These are phyloP conservation scores for Lagria hirta DNA, from an alignment of 2,888 invertebrate species.

Conservation along the genomic window DNA sequence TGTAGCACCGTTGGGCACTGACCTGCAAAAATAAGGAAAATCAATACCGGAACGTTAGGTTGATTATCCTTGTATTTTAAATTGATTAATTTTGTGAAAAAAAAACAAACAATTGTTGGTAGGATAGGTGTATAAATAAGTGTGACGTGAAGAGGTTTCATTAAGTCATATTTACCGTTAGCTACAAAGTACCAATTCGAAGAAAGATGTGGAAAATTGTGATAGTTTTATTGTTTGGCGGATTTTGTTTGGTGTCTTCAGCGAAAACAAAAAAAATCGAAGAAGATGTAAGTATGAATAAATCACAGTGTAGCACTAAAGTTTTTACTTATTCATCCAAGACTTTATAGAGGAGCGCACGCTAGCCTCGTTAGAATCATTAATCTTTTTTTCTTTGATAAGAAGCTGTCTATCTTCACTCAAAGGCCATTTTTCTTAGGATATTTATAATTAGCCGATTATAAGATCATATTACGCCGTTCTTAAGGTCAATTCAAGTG, in stretches of 20 bases:
- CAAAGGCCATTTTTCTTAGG: constrained; percentile 27
- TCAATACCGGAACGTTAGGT: constrained; percentile 1
- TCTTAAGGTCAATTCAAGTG: constrained; percentile 26
- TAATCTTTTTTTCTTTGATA: constrained; percentile 28
- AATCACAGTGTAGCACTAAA: no score
- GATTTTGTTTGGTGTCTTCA: constrained; percentile 6
- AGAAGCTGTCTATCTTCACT: constrained; percentile 18
- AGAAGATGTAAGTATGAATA: no score
- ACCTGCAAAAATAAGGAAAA: constrained; percentile 16
- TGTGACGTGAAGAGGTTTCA: no score
- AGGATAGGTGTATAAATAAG: no score
- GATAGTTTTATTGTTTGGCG: constrained; percentile 1
- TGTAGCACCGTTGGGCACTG: constrained; percentile 12
- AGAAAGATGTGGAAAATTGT: constrained; percentile 5
- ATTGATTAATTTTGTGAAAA: no score
- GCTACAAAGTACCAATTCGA: constrained; percentile 1
- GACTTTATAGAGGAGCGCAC: no score
- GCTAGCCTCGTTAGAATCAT: constrained; percentile 26
- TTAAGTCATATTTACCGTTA: constrained; percentile 19
- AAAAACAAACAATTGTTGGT: no score
- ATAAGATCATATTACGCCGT: constrained; percentile 25
- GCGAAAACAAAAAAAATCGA: no score
- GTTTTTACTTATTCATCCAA: no score
- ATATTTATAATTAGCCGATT: constrained; percentile 20
- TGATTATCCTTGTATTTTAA: no score